phyloP scores from a whole-genome alignment of 2,113 vertebrate genomes.

The Sigmodon hispidus region DNA sequence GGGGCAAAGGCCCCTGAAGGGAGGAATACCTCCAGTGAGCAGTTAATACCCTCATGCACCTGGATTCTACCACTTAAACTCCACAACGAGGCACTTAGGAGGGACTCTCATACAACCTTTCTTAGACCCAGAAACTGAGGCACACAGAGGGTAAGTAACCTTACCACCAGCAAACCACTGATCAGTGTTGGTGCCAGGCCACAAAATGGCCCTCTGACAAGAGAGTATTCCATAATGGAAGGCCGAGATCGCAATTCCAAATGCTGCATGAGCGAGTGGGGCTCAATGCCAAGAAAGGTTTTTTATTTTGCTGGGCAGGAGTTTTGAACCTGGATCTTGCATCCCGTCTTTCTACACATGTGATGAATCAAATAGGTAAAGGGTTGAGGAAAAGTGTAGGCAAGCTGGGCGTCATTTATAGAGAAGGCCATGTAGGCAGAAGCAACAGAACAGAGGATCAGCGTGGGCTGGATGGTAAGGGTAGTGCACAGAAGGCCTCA shows the following conservation, averaged over 20 bases:
- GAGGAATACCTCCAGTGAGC: background rate
- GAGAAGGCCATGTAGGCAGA: background rate
- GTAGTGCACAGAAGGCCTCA: too few species aligned
- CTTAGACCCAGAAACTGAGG: background rate
- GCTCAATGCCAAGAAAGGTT: background rate
- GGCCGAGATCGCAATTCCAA: background rate
- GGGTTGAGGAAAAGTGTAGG: background rate
- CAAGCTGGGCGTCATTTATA: too few species aligned
- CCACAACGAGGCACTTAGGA: background rate
- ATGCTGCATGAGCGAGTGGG: background rate
- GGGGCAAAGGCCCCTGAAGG: background rate
- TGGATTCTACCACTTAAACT: background rate
- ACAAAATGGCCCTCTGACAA: background rate
- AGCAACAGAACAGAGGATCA: fast-evolving
- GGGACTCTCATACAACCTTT: fast-evolving
- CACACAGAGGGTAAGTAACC: background rate
- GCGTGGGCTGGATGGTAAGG: fast-evolving
- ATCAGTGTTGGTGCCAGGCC: background rate
- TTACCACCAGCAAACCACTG: background rate
- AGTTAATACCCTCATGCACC: background rate
- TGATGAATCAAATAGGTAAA: background rate
- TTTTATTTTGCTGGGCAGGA: background rate
- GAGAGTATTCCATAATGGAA: fast-evolving
- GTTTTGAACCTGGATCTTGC: background rate
- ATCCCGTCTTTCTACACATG: background rate